Evolutionary conservation across 2,888 invertebrate genomes (phyloP).

Genomic region (Corbicula japonica): DNA sequence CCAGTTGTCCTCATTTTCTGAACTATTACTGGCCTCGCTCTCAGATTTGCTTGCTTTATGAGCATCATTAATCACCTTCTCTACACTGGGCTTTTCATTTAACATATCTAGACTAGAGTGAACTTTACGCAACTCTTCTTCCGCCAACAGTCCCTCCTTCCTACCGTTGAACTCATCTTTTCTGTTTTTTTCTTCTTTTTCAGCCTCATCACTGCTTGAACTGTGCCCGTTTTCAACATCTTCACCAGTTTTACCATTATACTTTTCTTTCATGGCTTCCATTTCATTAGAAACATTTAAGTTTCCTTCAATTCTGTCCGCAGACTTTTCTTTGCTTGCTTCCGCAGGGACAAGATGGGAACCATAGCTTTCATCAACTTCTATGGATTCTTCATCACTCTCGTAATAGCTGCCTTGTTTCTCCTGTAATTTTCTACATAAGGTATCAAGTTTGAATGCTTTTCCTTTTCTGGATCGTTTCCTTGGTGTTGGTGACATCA

Average conservation of each 20-base stretch:
- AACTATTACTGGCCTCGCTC: constrained; percentile 4
- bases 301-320: constrained; percentile 19
- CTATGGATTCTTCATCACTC: constrained; percentile 54
- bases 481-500: constrained; percentile 84
- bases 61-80: constrained; percentile 11
- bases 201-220: background rate
- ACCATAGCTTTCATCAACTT: constrained; percentile 37
- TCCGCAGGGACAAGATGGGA: constrained; percentile 42
- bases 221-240: constrained; percentile 17
- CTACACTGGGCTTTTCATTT: constrained; percentile 16
- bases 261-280: constrained; percentile 33
- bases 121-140: constrained; percentile 17
- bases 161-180: background rate
- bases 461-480: constrained; percentile 94
- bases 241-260: constrained; percentile 21
- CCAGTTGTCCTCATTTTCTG: constrained; percentile 19
- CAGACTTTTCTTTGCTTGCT: constrained; percentile 29
- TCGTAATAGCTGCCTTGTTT: constrained; percentile 60
- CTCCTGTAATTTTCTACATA: constrained; percentile 84
- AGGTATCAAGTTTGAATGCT: constrained; percentile 92
- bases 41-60: background rate
- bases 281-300: constrained; percentile 25
- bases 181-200: background rate
- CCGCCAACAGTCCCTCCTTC: background rate
- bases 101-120: constrained; percentile 39